Percentiles rank a stretch among this genome's conserved stretches.
Conservation (phyloP, 2,888 invertebrate species). For the Ochropleura leucogaster region DNA sequence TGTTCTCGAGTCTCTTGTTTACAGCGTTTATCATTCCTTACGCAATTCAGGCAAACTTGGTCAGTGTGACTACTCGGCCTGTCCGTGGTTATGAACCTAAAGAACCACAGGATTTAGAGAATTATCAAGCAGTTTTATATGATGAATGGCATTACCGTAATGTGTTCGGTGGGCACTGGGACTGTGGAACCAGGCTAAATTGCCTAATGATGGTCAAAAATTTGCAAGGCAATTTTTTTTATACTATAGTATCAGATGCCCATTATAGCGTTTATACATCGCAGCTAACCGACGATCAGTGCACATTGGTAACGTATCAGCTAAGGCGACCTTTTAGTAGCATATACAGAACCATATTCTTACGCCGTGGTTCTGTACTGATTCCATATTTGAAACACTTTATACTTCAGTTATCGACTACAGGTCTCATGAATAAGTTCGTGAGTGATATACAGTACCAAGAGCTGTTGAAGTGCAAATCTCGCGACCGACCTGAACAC, state of each 20-base stretch:
- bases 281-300: constrained; percentile 61
- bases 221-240: constrained; percentile 47
- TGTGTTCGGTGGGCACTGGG: not conserved
- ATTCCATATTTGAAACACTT: constrained; percentile 49
- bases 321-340: constrained; percentile 56
- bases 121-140: constrained; percentile 52
- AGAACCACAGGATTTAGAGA: constrained; percentile 51
- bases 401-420: constrained; percentile 24
- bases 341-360: constrained; percentile 64
- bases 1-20: constrained; percentile 64
- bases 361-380: constrained; percentile 71
- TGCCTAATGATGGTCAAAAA: constrained; percentile 64
- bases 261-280: constrained; percentile 58
- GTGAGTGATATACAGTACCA: constrained; percentile 34
- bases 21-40: constrained; percentile 69
- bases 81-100: constrained; percentile 63
- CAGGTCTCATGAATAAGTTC: constrained; percentile 63
- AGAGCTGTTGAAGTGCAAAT: constrained; percentile 63
- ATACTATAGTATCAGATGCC: constrained; percentile 63
- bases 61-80: constrained; percentile 66
- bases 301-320: constrained; percentile 54
- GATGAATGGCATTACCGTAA: constrained; percentile 2
- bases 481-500: constrained; percentile 4
- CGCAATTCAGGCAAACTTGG: constrained; percentile 68
- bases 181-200: constrained; percentile 61